These are phyloP conservation scores for Oopsacas minuta DNA, from an alignment of 37 sponge, comb jelly and placozoan genomes.

Conservation along the genomic window DNA sequence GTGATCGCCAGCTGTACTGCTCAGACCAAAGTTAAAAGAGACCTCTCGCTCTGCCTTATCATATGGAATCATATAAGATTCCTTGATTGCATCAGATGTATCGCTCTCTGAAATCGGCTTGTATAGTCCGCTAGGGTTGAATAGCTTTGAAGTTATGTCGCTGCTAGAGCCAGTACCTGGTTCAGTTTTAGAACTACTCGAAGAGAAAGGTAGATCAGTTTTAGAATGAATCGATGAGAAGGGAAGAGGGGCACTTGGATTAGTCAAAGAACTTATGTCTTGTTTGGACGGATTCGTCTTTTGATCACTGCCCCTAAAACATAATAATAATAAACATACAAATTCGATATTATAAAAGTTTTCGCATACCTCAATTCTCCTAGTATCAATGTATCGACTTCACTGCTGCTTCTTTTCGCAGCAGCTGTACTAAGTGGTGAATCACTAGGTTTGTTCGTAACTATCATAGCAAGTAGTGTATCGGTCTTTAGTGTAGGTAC, in stretches of 20 bases:
- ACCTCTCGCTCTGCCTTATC: background rate
- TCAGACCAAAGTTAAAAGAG: background rate
- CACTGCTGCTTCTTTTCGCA: background rate
- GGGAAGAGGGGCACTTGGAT: conserved; percentile 6
- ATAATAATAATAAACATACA: background rate
- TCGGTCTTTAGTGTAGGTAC: background rate
- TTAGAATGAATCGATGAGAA: conserved; percentile 7
- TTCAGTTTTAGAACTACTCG: background rate
- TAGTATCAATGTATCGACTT: no score
- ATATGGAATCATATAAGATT: background rate
- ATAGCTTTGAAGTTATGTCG: background rate
- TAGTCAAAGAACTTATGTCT: background rate
- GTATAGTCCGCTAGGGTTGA: conserved; percentile 14
- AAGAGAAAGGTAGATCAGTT: conserved; percentile 7
- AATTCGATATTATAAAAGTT: no score
- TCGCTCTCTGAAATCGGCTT: background rate
- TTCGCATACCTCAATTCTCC: no score
- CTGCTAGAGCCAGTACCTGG: background rate
- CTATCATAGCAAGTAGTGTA: background rate
- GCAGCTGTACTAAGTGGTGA: background rate
- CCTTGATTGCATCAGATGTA: background rate
- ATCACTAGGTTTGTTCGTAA: background rate
- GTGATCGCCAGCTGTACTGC: background rate
- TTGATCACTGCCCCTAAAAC: background rate
- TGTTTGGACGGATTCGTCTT: background rate